These are phyloP conservation scores for Drosophila grimshawi DNA, from an alignment of 1,140 invertebrate genomes.

Conservation along the genomic window DNA sequence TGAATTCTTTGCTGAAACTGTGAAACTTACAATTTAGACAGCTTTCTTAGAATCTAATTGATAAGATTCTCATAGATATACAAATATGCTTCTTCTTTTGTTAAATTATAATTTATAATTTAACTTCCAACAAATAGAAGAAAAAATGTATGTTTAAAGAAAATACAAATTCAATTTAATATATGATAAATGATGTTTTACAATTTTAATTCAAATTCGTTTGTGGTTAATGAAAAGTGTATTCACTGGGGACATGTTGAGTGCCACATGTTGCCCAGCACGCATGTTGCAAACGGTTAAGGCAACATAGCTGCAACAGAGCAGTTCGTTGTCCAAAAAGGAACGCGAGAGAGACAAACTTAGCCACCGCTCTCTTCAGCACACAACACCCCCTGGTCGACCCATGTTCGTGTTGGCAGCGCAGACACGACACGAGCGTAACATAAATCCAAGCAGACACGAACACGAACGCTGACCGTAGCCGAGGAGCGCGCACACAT, in stretches of 20 bases:
- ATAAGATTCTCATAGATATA: too few relatives aligned
- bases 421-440: conserved; percentile 1
- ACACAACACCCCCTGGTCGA: conserved; percentile 4
- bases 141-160: too few relatives aligned
- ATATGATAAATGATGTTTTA: too few relatives aligned
- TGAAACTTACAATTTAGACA: too few relatives aligned
- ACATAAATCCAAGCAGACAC: conserved; percentile 6
- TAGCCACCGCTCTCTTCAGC: conserved; percentile 19
- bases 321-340: background rate
- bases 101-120: too few relatives aligned
- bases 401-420: background rate
- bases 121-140: too few relatives aligned
- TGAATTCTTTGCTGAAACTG: background rate
- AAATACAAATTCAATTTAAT: too few relatives aligned
- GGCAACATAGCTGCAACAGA: conserved; percentile 38
- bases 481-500: conserved; percentile 9
- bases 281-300: conserved; percentile 42
- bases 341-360: conserved; percentile 13
- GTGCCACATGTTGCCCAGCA: conserved; percentile 48
- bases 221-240: too few relatives aligned
- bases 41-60: too few relatives aligned
- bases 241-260: conserved; percentile 19
- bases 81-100: too few relatives aligned
- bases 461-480: background rate
- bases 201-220: too few relatives aligned